Evolutionary conservation across 1,140 invertebrate genomes (phyloP).

Genomic region (Caligus rogercresseyi): DNA sequence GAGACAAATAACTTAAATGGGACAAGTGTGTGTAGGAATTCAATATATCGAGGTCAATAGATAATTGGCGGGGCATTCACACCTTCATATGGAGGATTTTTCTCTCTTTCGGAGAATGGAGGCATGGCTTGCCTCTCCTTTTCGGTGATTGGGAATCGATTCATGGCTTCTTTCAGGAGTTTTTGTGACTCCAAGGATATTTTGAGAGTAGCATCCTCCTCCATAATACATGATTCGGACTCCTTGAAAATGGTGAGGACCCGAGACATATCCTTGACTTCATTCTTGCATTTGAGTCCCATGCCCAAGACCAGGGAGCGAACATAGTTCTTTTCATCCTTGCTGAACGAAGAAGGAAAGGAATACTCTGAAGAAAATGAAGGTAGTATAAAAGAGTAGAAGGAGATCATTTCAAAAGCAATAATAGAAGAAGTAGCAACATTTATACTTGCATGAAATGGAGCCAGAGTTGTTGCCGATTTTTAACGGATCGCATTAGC

Average conservation of each 20-base stretch:
- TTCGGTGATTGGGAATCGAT: constrained; percentile 47
- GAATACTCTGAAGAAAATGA: constrained; percentile 31
- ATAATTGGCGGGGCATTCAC: constrained; percentile 7
- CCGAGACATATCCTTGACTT: constrained; percentile 47
- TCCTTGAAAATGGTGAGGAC: constrained; percentile 55
- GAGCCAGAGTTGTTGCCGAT: too few relatives aligned
- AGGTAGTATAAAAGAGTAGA: too few relatives aligned
- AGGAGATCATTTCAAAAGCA: constrained; percentile 10
- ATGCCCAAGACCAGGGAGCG: constrained; percentile 42
- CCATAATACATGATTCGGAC: constrained; percentile 45
- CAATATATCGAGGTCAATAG: background rate
- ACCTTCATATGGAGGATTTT: constrained; percentile 28
- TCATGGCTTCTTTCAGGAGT: constrained; percentile 38
- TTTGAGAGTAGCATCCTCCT: constrained; percentile 47
- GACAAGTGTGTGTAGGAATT: too few relatives aligned
- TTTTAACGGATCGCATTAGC: too few relatives aligned
- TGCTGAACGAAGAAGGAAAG: constrained; percentile 53
- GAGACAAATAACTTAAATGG: too few relatives aligned
- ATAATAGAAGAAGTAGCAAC: too few relatives aligned
- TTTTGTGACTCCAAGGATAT: constrained; percentile 43
- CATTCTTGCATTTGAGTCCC: constrained; percentile 52
- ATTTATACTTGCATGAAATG: too few relatives aligned
- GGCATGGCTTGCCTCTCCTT: constrained; percentile 47
- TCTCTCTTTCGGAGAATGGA: constrained; percentile 36
- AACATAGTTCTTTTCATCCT: constrained; percentile 55